Evolutionary conservation across 1,140 invertebrate genomes (phyloP).

Genomic region (Drosophila miranda): DNA sequence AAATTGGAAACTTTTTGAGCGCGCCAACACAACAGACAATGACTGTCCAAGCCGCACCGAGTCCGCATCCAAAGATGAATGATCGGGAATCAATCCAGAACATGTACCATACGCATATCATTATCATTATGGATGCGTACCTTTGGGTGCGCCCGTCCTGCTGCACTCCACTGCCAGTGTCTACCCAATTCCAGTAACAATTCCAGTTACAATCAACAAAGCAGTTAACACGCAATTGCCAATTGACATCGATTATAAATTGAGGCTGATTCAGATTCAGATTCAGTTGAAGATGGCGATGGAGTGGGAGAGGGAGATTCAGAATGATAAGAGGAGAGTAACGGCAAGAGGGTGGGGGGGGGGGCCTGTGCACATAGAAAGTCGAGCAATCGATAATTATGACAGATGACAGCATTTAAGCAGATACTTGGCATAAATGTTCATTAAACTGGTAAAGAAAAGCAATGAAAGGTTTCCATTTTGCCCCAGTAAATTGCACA

Average conservation of each 20-base stretch:
- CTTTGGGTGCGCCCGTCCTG: constrained; percentile 8
- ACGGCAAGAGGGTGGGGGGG: neutral
- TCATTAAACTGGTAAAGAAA: too few relatives aligned
- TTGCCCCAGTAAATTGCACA: too few relatives aligned
- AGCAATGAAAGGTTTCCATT: too few relatives aligned
- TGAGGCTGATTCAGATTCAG: neutral
- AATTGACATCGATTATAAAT: constrained; percentile 44
- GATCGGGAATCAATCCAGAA: neutral
- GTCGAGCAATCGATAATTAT: constrained; percentile 14
- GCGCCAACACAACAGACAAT: constrained; percentile 17
- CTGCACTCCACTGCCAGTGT: neutral
- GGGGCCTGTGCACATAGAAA: constrained; percentile 48
- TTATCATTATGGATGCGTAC: neutral
- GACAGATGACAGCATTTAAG: neutral
- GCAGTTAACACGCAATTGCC: constrained; percentile 43
- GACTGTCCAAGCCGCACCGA: constrained; percentile 1
- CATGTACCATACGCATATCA: neutral
- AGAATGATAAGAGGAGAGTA: constrained; percentile 7
- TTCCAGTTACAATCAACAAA: neutral
- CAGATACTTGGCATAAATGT: neutral
- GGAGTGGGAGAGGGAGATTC: constrained; percentile 8
- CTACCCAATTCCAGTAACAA: constrained; percentile 14
- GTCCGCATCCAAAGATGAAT: neutral
- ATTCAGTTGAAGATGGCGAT: constrained; percentile 23
- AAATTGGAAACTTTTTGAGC: constrained; percentile 63